Evolutionary conservation across 2,888 invertebrate genomes (phyloP), one percentile per base, ranked within the genome.

Genomic region (Leucophenga maculata): DNA sequence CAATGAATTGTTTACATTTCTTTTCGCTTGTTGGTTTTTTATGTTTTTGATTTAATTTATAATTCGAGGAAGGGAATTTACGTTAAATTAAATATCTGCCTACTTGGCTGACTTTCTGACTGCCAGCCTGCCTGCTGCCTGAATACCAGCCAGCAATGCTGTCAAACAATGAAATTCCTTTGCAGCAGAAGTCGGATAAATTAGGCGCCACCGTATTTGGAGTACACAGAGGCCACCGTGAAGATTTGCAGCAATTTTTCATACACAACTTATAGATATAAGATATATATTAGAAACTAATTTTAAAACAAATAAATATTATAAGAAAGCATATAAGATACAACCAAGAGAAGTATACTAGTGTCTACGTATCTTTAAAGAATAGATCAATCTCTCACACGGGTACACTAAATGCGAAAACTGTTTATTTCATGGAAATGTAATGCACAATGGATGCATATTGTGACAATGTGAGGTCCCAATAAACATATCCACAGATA

Each of bases 1-100:
- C 85, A 85, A 83, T 83, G 85, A 77, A 83, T 78, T 83, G 85
- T 84, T 83, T 84, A 80, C 82, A 79, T 83, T 83, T 83, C 84
- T 86, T 83, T 82, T 81, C 78, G 78, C 83, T 80, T 82, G 80
- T 82, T 82, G 79, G 77, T 78, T 72, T 77, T 75, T 46, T 60
- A 64, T 57, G 68, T 64, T 62, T 73, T 73, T 72, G 78, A 81
- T 82, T 80, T 80, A 81, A 76, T 80, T 81, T 80, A 83, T 81
- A 80, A 83, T 80, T 80, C 81, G 80, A 81, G 79, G 39, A 39
- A 26, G 11, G 60, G 20, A n/a, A 54, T 54, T 54, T 22, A 22
- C 54, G 18, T 54, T 54, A 54, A 54, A 54, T 54, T 54, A 54
- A 54, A 54, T 54, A 54, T 54, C 18, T 55, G 55, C 18, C 26